Evolutionary conservation across 1,140 invertebrate genomes (phyloP).

Genomic region (Drosophila tani): DNA sequence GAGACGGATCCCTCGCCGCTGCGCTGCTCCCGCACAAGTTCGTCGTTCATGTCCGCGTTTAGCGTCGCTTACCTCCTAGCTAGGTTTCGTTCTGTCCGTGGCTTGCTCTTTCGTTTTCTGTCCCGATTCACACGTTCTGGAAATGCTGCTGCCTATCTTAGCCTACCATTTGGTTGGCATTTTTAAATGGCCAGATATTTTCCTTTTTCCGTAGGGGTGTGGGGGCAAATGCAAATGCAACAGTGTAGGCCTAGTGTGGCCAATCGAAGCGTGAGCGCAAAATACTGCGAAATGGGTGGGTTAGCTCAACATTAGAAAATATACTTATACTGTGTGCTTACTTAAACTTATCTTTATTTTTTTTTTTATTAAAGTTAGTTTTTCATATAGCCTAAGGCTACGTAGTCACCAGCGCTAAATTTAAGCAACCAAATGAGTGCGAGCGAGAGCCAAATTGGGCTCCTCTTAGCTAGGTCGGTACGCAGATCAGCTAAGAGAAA

Average conservation of each 20-base stretch:
- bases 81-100: not conserved
- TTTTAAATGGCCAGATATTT: slow-evolving; percentile 31
- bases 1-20: slow-evolving; percentile 66
- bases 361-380: too few species aligned
- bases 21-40: slow-evolving; percentile 57
- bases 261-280: not conserved
- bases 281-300: slow-evolving; percentile 19
- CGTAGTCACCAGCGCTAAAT: too few species aligned
- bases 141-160: slow-evolving; percentile 38
- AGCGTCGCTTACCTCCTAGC: slow-evolving; percentile 13
- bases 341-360: not conserved
- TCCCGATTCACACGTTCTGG: slow-evolving; percentile 30
- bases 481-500: too few species aligned
- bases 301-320: slow-evolving; percentile 2
- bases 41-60: slow-evolving; percentile 59
- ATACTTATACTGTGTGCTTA: not conserved
- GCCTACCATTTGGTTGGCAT: slow-evolving; percentile 72
- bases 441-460: too few species aligned
- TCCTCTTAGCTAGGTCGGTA: too few species aligned
- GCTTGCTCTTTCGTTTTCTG: not conserved
- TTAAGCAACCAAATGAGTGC: too few species aligned
- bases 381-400: too few species aligned
- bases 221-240: slow-evolving; percentile 64
- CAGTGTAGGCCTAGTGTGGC: slow-evolving; percentile 50
- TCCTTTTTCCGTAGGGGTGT: slow-evolving; percentile 29